Percentiles rank a stretch among this genome's conserved stretches.
These are phyloP conservation scores for Coregonus sp. DNA, from an alignment of 2,797 vertebrate species.

Conservation along the genomic window DNA sequence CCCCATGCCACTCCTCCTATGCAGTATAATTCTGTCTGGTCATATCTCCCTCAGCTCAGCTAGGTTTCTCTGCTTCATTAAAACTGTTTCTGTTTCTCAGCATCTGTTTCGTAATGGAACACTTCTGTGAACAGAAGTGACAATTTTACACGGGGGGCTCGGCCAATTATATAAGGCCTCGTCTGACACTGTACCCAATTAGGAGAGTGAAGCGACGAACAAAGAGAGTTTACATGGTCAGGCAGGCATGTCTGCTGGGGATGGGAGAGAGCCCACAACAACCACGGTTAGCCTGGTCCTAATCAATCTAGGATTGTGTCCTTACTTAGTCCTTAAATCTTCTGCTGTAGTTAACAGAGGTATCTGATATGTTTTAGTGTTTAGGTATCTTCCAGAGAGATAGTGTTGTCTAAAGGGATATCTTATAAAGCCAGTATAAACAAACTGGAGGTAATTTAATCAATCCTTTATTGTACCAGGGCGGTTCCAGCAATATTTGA, in stretches of 20 bases:
- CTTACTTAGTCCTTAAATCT: not conserved
- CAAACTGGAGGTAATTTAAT: not conserved
- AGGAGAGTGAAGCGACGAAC: conserved; percentile 28
- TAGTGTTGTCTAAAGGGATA: not conserved
- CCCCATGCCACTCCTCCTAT: not conserved
- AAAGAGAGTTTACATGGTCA: conserved; percentile 31
- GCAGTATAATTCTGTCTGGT: not conserved
- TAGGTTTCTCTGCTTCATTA: not conserved
- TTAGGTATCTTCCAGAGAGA: not conserved
- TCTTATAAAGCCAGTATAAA: not conserved
- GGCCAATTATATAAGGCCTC: conserved; percentile 41
- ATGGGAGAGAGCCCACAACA: conserved; percentile 13
- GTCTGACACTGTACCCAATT: conserved; percentile 39
- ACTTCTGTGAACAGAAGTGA: conserved; percentile 16
- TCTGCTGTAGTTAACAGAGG: not conserved
- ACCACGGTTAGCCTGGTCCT: not conserved
- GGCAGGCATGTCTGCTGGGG: conserved; percentile 17
- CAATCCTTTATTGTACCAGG: not conserved
- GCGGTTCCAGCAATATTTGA: not conserved
- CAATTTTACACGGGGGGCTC: conserved; percentile 2
- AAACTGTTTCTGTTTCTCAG: not conserved
- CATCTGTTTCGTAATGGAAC: conserved; percentile 31
- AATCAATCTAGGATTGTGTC: not conserved
- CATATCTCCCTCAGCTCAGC: conserved; percentile 6
- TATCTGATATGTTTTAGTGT: not conserved